phyloP scores from a whole-genome alignment of 2,888 invertebrate genomes.

The Stramonita haemastoma region DNA sequence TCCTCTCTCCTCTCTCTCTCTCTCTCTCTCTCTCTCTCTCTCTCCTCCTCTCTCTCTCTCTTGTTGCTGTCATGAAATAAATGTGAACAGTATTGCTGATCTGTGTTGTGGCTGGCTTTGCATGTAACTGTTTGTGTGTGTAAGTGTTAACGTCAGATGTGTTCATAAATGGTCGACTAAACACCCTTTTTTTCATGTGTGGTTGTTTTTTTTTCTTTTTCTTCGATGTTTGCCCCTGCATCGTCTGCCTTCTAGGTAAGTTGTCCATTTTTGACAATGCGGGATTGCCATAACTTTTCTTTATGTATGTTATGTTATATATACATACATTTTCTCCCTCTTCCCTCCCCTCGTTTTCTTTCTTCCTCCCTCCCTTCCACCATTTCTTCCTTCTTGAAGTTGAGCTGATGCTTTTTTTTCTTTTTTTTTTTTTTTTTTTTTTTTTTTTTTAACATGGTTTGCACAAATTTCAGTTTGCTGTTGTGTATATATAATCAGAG shows the following conservation, averaged over 20 bases:
- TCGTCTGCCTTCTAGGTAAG: constrained; percentile 13
- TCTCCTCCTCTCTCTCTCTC: not conserved
- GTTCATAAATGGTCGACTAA: not conserved
- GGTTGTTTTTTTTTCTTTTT: not conserved
- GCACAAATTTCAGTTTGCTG: not conserved
- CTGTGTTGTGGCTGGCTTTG: not conserved
- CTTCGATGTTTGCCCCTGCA: constrained; percentile 3
- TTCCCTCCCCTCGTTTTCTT: not conserved
- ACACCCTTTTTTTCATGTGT: not conserved
- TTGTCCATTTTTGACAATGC: not conserved
- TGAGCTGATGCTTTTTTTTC: not conserved
- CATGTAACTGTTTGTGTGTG: not conserved
- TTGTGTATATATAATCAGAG: not conserved
- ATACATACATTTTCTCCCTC: too few relatives aligned
- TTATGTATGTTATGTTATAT: not conserved
- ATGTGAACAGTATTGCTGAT: not conserved
- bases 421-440: not conserved
- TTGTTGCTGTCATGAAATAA: not conserved
- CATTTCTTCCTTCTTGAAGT: not conserved
- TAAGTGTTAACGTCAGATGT: not conserved
- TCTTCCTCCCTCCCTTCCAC: not conserved
- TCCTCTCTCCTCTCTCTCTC: not conserved
- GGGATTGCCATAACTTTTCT: not conserved
- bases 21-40: not conserved
- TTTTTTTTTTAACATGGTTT: not conserved